Evolutionary conservation across 2,888 invertebrate species (phyloP).

Genomic region (Melinaea marsaeus): DNA sequence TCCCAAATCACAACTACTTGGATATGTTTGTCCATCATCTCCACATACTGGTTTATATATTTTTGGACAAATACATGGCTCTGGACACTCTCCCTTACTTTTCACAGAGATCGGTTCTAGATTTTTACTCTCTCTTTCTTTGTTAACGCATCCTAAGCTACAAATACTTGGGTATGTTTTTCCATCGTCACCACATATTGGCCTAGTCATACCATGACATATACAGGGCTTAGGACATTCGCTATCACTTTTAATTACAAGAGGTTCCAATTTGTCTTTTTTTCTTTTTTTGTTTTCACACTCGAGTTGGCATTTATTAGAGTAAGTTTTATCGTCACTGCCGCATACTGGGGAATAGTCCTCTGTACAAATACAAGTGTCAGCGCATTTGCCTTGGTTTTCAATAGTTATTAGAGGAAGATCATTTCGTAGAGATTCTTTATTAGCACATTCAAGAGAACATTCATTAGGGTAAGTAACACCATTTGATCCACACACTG

Average conservation of each 20-base stretch:
- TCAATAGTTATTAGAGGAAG: constrained; percentile 17
- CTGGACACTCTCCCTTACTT: constrained; percentile 22
- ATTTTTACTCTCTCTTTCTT: constrained; percentile 1
- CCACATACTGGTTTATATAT: constrained; percentile 35
- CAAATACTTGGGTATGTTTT: constrained; percentile 37
- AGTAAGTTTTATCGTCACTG: constrained; percentile 34
- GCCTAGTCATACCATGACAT: constrained; percentile 20
- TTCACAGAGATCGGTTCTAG: constrained; percentile 8
- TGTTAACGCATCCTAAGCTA: constrained; percentile 31
- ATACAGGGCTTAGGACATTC: constrained; percentile 18
- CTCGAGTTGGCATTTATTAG: constrained; percentile 31
- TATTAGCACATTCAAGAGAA: constrained; percentile 20
- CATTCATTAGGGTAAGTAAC: constrained; percentile 25
- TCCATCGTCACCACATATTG: constrained; percentile 31
- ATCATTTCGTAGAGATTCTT: constrained; percentile 8
- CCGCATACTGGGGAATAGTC: constrained; percentile 11
- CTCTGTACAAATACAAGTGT: constrained; percentile 8
- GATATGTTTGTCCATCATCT: constrained; percentile 36
- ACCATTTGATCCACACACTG: constrained; percentile 21
- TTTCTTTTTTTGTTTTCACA: constrained; percentile 30
- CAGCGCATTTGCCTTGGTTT: constrained; percentile 18
- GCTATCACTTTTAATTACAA: constrained; percentile 25
- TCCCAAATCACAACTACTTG: constrained; percentile 31
- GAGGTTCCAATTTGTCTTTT: constrained; percentile 10
- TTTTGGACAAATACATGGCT: constrained; percentile 19